These are phyloP conservation scores for Netelia virgata DNA, from an alignment of 2,888 invertebrate genomes.

Conservation along the genomic window DNA sequence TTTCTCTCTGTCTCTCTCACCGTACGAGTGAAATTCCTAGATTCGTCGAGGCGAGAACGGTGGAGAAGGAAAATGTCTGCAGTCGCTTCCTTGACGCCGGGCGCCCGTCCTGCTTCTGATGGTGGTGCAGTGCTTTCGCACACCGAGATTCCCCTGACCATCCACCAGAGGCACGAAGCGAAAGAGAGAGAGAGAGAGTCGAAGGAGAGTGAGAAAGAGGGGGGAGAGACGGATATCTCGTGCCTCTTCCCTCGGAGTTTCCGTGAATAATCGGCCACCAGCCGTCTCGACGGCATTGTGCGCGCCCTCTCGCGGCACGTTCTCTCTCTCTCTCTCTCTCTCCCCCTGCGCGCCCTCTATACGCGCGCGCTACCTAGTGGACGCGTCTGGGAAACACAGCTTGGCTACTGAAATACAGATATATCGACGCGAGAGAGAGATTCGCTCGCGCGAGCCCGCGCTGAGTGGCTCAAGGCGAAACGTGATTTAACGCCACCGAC, in stretches of 20 bases:
- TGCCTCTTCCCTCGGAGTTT: slow-evolving; percentile 50
- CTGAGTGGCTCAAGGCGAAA: slow-evolving; percentile 71
- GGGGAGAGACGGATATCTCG: slow-evolving; percentile 27
- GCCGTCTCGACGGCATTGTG: slow-evolving; percentile 67
- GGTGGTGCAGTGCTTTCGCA: slow-evolving; percentile 26
- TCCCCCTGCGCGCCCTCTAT: slow-evolving; percentile 20
- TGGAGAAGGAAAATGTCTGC: slow-evolving; percentile 30
- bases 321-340: slow-evolving; percentile 6
- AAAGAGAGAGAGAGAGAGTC: slow-evolving; percentile 30
- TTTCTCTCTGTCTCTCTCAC: neutral
- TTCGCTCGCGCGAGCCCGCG: slow-evolving; percentile 46
- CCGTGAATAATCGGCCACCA: slow-evolving; percentile 68
- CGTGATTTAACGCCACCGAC: slow-evolving; percentile 75
- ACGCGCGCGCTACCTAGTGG: slow-evolving; percentile 5
- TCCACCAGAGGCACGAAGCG: slow-evolving; percentile 30
- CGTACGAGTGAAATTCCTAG: slow-evolving; percentile 49
- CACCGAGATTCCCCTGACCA: slow-evolving; percentile 49
- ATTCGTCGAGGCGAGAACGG: slow-evolving; percentile 27
- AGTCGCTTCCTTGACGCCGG: neutral
- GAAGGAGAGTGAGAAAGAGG: slow-evolving; percentile 10
- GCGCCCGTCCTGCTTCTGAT: slow-evolving; percentile 38
- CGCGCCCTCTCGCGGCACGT: slow-evolving; percentile 38
- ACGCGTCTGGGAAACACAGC: slow-evolving; percentile 46
- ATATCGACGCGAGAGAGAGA: neutral
- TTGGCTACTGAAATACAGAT: slow-evolving; percentile 5